Percentiles rank a stretch among this genome's conserved stretches.
phyloP scores from a whole-genome alignment of 2,888 invertebrate genomes.

The Ganaspis brasiliensis region DNA sequence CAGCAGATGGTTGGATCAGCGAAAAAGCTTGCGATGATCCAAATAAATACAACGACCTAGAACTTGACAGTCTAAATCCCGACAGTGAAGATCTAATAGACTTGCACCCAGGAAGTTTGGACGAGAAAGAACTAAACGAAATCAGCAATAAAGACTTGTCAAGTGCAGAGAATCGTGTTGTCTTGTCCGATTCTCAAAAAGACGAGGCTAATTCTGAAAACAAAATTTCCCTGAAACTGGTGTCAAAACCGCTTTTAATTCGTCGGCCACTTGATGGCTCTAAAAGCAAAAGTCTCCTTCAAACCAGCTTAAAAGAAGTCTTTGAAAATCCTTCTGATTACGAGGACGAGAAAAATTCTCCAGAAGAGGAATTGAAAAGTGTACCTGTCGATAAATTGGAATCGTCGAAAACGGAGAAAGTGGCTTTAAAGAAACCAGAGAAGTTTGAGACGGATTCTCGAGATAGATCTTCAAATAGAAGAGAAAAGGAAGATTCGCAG shows the following conservation, averaged over 20 bases:
- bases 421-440: neutral
- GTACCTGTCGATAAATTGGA: neutral
- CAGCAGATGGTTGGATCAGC: neutral
- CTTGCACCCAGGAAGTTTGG: neutral
- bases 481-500: constrained; percentile 11
- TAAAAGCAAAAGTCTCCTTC: neutral
- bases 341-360: neutral
- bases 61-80: neutral
- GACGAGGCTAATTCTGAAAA: constrained; percentile 36
- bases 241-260: constrained; percentile 72
- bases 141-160: neutral
- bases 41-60: constrained; percentile 25
- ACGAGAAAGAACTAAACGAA: neutral
- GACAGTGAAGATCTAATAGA: neutral
- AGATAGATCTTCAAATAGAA: constrained; percentile 11
- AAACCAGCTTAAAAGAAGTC: constrained; percentile 10
- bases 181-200: neutral
- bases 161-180: neutral
- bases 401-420: constrained; percentile 9
- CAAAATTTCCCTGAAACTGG: constrained; percentile 67
- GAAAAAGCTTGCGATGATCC: constrained; percentile 4
- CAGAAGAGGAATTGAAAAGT: neutral
- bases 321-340: constrained; percentile 38
- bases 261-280: constrained; percentile 52
- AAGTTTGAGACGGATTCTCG: neutral